Base-by-base conservation (phyloP, 1,140 invertebrate genomes). In the Tachypleus tridentatus region DNA sequence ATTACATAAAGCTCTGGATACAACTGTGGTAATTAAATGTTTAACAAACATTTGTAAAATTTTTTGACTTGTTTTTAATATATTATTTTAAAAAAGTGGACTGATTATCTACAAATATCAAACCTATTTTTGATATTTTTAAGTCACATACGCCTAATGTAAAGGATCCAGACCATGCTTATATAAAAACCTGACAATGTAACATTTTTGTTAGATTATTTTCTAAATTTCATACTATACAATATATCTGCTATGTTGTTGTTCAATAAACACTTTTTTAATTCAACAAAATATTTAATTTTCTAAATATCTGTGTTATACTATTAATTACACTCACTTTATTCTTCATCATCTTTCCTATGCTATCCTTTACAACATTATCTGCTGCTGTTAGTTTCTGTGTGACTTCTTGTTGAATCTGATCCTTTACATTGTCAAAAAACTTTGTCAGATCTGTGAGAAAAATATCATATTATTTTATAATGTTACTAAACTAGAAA, bases 261-360 rank as follows among this genome's bases (percentile, higher is more conserved):
- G 29, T 29, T 29, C 2, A 29, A 29, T 29, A 29, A 29, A 29
- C 29, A 29, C 29, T 29, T 29, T 60, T 60, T 11, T 11, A 11
- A 5, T 60, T 4, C n/a, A 52, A 8, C 7, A 59, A 59, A 50
- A 59, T 11, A 59, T 59, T 8, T 11, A 58, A 58, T 11, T 47
- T 58, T 47, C 7, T 58, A 1, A 56, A 53, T 61, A 56, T 61
- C 3, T 62, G 49, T 48, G 51, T 59, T 7, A 58, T 51, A 29
- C 29, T 2, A 29, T 11, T 56, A 3, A 52, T 47, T 49, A n/a
- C 47, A 76, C 75, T 72, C 75, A 87, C 85, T 77, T 86, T 84
- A 74, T 86, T 89, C 66, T 81, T 83, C 67, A 91, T 81, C 29
- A 90, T 75, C 73, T 92, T 88, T 4, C 81, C 79, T 63, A 93